These are phyloP conservation scores for Parapristionchus giblindavisi DNA, from an alignment of 2,888 invertebrate species.

Conservation along the genomic window DNA sequence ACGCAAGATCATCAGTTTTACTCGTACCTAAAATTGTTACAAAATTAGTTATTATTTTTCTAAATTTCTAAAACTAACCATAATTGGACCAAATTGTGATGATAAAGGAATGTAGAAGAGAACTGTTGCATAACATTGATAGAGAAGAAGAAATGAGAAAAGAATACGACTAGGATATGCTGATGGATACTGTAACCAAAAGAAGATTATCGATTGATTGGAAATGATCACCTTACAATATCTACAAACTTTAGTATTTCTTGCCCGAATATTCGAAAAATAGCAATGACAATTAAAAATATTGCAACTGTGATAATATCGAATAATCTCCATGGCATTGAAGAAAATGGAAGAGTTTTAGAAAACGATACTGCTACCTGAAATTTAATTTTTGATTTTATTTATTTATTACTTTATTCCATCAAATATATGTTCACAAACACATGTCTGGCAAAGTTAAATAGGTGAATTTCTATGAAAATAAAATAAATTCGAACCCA, in stretches of 20 bases:
- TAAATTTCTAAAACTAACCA: background rate
- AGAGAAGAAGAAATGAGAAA: constrained; percentile 70
- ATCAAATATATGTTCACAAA: too few species aligned
- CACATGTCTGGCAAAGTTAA: background rate
- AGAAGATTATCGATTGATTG: background rate
- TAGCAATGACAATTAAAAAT: constrained; percentile 53
- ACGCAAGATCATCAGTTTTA: constrained; percentile 71
- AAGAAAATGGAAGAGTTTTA: constrained; percentile 44
- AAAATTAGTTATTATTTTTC: constrained; percentile 44
- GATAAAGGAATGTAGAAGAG: constrained; percentile 71
- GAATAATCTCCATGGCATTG: constrained; percentile 56
- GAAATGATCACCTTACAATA: constrained; percentile 18
- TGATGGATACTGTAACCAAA: constrained; percentile 31
- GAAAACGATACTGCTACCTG: constrained; percentile 32
- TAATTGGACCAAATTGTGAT: constrained; percentile 62
- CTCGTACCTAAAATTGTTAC: constrained; percentile 71
- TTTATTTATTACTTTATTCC: too few species aligned
- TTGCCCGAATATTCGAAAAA: constrained; percentile 51
- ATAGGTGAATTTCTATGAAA: background rate
- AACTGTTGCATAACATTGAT: constrained; percentile 73
- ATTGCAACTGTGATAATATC: constrained; percentile 49
- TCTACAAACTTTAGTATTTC: background rate
- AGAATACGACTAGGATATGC: constrained; percentile 55
- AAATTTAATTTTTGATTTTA: too few species aligned
- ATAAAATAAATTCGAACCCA: constrained; percentile 45